Percentiles rank a stretch among this genome's conserved stretches.
Conservation (phyloP, 2,888 invertebrate genomes). For the Acrocera orbiculus region DNA sequence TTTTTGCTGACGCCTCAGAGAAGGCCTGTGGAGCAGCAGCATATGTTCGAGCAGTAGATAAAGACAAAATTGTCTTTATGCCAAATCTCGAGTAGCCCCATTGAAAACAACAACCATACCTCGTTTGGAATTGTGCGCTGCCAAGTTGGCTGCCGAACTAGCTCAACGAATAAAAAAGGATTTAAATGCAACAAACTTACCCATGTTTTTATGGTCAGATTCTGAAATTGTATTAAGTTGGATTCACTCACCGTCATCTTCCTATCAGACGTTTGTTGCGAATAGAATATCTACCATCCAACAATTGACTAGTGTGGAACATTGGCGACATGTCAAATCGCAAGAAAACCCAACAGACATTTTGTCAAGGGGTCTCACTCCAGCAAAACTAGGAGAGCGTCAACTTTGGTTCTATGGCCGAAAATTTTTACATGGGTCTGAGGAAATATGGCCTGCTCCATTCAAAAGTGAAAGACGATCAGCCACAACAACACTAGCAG, state of each 20-base stretch:
- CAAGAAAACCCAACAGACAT: not conserved
- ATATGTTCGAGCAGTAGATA: constrained; percentile 5
- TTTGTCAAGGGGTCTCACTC: not conserved
- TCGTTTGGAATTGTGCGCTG: constrained; percentile 1
- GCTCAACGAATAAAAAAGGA: not conserved
- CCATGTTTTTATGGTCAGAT: constrained; percentile 12
- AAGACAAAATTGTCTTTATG: not conserved
- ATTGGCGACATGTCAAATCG: not conserved
- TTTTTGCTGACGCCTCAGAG: constrained; percentile 14
- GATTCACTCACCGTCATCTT: constrained; percentile 9
- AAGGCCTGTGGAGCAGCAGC: constrained; percentile 13
- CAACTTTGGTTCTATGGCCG: not conserved
- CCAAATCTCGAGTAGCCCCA: not conserved
- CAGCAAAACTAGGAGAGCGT: not conserved
- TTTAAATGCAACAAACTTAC: not conserved
- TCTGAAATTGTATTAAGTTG: constrained; percentile 13
- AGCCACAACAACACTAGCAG: not conserved
- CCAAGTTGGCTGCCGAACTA: constrained; percentile 4
- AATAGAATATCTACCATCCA: constrained; percentile 19
- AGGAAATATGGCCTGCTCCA: not conserved
- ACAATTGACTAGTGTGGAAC: not conserved
- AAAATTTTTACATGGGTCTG: not conserved
- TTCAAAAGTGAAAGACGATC: too few species aligned
- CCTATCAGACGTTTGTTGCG: constrained; percentile 14
- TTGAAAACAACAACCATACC: not conserved